Percentiles rank a stretch among this genome's conserved stretches.
phyloP scores from a whole-genome alignment of 2,888 invertebrate genomes.

The Ryuthela nishihirai region DNA sequence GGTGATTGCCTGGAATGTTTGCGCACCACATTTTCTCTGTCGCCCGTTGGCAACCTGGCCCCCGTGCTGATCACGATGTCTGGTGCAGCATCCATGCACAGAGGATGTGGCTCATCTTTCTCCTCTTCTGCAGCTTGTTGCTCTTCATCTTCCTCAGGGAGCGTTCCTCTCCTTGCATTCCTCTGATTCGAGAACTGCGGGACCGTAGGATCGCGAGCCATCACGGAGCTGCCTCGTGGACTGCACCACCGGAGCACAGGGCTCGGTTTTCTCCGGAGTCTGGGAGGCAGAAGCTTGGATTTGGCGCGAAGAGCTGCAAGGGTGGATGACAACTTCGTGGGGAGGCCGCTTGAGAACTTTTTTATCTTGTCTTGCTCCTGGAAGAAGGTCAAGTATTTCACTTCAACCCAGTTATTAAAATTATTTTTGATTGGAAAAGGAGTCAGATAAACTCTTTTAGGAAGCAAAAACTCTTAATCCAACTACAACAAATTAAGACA shows the following conservation, averaged over 20 bases:
- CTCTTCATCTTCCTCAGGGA: too few relatives aligned
- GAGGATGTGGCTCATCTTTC: constrained; percentile 4
- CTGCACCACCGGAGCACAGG: constrained; percentile 25
- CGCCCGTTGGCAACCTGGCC: not conserved
- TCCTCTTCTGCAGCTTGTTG: constrained; percentile 22
- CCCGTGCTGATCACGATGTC: constrained; percentile 34
- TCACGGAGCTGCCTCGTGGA: constrained; percentile 19
- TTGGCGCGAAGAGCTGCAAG: constrained; percentile 13
- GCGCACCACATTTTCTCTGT: too few relatives aligned
- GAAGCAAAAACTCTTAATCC: too few relatives aligned
- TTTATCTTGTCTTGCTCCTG: constrained; percentile 31
- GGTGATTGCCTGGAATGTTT: too few relatives aligned
- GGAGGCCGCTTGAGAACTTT: constrained; percentile 8
- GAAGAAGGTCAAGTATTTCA: too few relatives aligned
- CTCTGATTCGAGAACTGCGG: too few relatives aligned
- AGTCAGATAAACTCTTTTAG: too few relatives aligned
- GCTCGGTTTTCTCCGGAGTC: constrained; percentile 5
- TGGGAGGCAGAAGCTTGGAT: constrained; percentile 9
- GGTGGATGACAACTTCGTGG: constrained; percentile 13
- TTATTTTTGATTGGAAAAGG: too few relatives aligned
- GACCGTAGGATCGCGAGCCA: too few relatives aligned
- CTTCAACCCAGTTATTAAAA: too few relatives aligned
- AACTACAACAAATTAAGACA: too few relatives aligned
- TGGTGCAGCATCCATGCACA: constrained; percentile 14
- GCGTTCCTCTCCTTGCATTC: too few relatives aligned